These are phyloP conservation scores for Wasmannia auropunctata DNA, from an alignment of 1,140 invertebrate genomes.

Conservation along the genomic window DNA sequence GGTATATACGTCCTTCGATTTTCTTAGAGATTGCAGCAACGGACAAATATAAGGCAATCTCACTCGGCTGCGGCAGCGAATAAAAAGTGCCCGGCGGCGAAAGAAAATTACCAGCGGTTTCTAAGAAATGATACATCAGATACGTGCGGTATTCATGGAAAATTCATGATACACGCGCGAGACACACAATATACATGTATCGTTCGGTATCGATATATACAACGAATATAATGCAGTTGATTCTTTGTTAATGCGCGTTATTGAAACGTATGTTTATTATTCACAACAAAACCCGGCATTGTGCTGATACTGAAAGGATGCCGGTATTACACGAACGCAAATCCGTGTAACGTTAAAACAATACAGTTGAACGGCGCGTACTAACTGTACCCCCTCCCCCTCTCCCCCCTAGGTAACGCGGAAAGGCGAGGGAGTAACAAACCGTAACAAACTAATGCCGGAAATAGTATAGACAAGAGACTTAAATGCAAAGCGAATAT, in stretches of 20 bases:
- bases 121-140: not conserved
- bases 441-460: slow-evolving; percentile 44
- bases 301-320: slow-evolving; percentile 37
- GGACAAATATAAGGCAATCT: slow-evolving; percentile 10
- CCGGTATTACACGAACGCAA: slow-evolving; percentile 30
- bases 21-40: slow-evolving; percentile 18
- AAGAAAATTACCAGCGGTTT: not conserved
- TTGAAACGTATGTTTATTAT: slow-evolving; percentile 32
- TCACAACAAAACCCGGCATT: slow-evolving; percentile 25
- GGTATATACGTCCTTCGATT: slow-evolving; percentile 7
- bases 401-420: no score
- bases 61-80: not conserved
- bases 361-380: slow-evolving; percentile 25
- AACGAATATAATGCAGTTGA: slow-evolving; percentile 5
- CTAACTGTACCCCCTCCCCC: slow-evolving; percentile 36
- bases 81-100: not conserved
- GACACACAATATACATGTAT: not conserved
- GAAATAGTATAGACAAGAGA: slow-evolving; percentile 32
- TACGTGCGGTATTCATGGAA: not conserved
- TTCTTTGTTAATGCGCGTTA: slow-evolving; percentile 25
- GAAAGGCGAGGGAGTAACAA: slow-evolving; percentile 5
- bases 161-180: not conserved
- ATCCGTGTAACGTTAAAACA: slow-evolving; percentile 52
- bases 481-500: slow-evolving; percentile 57
- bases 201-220: not conserved